Evolutionary conservation across 1,140 invertebrate genomes (phyloP), one percentile per base, ranked within the genome.

Genomic region (Drosophila takahashii): DNA sequence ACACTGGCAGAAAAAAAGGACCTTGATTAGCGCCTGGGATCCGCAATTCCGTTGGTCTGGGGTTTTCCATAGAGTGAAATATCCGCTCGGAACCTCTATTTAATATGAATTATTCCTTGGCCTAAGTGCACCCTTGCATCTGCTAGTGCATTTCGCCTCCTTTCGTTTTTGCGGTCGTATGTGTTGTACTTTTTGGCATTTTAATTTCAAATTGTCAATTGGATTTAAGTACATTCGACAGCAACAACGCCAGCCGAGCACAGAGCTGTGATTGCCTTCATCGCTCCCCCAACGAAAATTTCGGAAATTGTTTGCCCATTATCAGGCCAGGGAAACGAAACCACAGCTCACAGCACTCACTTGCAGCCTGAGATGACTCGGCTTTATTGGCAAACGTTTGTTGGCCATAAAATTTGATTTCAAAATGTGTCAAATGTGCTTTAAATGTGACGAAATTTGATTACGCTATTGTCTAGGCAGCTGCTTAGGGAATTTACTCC

Each of bases 161-260:
- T 72, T 79, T 67, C 58, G 73, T 41, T 77, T 59, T 70, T 81
- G 79, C 64, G 73, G 73, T 75, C 74, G 60, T 77, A 45, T 69
- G 61, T 44, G 37, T 39, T 81, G 78, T 81, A 81, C 86, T 90
- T 84, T 90, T 90, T 72, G 80, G 81, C 85, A 90, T 90, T 90
- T 90, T 90, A 90, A 90, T 90, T 90, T 90, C 67, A 90, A 90
- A 90, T 90, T 90, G 86, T 90, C 86, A 90, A 90, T 90, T 90
- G 85, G 81, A 81, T 85, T 90, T 90, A 90, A 81, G 86, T 70
- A 89, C 79, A 57, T 64, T 89, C 58, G 80, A 84, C 67, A 77
- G 67, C 71, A 76, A 72, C 76, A 78, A 59, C 75, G 56, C 53
- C 84, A 78, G 26, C 41, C 71, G 41, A 50, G 39, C 18, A 26